These are phyloP conservation scores for Acrocyrtus sp. DNA, from an alignment of 2,888 invertebrate species.

Conservation along the genomic window DNA sequence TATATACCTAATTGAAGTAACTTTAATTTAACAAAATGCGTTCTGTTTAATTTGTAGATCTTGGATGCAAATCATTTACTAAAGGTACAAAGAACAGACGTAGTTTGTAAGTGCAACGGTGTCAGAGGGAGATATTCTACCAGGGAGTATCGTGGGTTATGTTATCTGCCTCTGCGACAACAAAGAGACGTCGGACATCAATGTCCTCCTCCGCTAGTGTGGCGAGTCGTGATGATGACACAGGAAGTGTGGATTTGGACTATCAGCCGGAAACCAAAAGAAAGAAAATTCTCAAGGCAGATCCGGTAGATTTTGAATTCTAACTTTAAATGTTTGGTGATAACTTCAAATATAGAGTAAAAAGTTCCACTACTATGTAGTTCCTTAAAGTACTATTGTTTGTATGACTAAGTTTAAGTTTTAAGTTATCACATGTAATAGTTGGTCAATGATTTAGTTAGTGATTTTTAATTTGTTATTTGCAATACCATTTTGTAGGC, in stretches of 20 bases:
- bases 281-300: conserved; percentile 54
- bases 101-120: too few relatives aligned
- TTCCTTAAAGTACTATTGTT: too few relatives aligned
- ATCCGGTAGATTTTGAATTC: conserved; percentile 55
- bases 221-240: conserved; percentile 59
- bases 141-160: conserved; percentile 31
- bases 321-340: background rate
- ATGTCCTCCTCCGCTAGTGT: conserved; percentile 62
- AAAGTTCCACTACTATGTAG: too few relatives aligned
- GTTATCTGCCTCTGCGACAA: conserved; percentile 39
- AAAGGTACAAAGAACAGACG: background rate
- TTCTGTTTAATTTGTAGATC: too few relatives aligned
- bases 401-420: background rate
- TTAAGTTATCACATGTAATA: background rate
- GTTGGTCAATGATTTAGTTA: conserved; percentile 1
- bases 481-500: too few relatives aligned
- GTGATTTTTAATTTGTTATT: conserved; percentile 21
- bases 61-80: background rate
- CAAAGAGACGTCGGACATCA: conserved; percentile 59
- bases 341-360: too few relatives aligned
- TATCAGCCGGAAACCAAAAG: conserved; percentile 61
- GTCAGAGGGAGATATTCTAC: too few relatives aligned
- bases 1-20: too few relatives aligned
- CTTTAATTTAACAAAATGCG: too few relatives aligned
- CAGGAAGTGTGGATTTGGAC: conserved; percentile 59